Evolutionary conservation across 2,888 invertebrate species (phyloP), one percentile per base, ranked within the genome.

Genomic region (Zaprionus obscuricornis): DNA sequence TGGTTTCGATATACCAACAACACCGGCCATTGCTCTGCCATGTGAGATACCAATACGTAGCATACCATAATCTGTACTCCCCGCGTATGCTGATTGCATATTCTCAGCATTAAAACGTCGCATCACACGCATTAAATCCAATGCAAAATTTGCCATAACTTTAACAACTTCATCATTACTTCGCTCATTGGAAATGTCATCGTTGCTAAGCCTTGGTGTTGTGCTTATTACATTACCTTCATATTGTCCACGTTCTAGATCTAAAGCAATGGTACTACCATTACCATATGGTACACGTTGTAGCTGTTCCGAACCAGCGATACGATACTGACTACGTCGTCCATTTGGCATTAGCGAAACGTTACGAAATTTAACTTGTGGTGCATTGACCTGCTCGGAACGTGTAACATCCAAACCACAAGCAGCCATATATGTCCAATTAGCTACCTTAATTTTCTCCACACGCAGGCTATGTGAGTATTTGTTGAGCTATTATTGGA

Each of bases 341-440:
- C 89, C 89, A 51, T 88, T 89, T 0, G 88, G 89, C 51, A 89
- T 73, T 1, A 89, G 54, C 1, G 90, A 88, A 0, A 88, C 84
- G 22, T 79, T 88, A 1, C 88, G 86, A 18, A 76, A 88, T 42
- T 79, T 85, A 17, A 84, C 71, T 20, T 81, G 86, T 2, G 87
- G 84, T 0, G 86, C 83, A 36, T 91, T 91, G 0, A 91, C 90
- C 1, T 94, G 93, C 63, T 89, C 89, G 54, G 94, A 92, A 43
- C 94, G 92, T 20, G 93, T 94, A 0, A 95, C 94, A 76, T 95
- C 95, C 39, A 98, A 91, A 0, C 98, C 98, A 84, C 97, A 96
- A 1, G 98, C 98, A 1, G 98, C 98, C 98, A 98, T 98, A 85
- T 98, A 98, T 0, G 98, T 98, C 92, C 96, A 96, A 58, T 97